phyloP scores from a whole-genome alignment of 2,797 vertebrate species.

The Falco cherrug region DNA sequence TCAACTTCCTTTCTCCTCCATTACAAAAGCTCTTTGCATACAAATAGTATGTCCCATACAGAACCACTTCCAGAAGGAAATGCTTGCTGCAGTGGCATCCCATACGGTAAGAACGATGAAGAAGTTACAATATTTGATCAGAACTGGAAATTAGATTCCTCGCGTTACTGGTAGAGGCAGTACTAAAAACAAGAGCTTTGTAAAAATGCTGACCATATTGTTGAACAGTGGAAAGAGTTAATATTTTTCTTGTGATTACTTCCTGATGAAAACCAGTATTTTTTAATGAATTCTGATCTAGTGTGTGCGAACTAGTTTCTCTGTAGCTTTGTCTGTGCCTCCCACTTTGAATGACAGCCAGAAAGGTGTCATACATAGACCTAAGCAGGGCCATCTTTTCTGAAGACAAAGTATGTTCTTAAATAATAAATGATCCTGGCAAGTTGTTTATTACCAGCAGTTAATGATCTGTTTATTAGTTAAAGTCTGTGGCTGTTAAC shows the following conservation, averaged over 20 bases:
- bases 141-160: neutral
- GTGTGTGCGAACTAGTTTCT: neutral
- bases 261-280: neutral
- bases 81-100: neutral
- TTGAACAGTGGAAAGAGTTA: neutral
- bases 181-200: neutral
- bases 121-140: neutral
- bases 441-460: constrained; percentile 77
- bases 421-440: constrained; percentile 80
- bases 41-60: neutral
- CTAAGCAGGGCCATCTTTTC: constrained; percentile 28
- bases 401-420: constrained; percentile 63
- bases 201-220: neutral
- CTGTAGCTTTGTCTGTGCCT: neutral
- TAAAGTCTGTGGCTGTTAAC: constrained; percentile 74
- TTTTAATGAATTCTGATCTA: neutral
- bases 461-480: constrained; percentile 79
- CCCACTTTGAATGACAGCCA: neutral
- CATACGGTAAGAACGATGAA: neutral
- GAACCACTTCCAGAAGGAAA: neutral
- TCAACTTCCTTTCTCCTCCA: neutral
- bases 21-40: neutral
- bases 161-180: neutral
- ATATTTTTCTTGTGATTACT: neutral
- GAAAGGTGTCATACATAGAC: constrained; percentile 32